Conservation (phyloP, 1,140 invertebrate genomes). For the Oryctes rhinoceros region DNA sequence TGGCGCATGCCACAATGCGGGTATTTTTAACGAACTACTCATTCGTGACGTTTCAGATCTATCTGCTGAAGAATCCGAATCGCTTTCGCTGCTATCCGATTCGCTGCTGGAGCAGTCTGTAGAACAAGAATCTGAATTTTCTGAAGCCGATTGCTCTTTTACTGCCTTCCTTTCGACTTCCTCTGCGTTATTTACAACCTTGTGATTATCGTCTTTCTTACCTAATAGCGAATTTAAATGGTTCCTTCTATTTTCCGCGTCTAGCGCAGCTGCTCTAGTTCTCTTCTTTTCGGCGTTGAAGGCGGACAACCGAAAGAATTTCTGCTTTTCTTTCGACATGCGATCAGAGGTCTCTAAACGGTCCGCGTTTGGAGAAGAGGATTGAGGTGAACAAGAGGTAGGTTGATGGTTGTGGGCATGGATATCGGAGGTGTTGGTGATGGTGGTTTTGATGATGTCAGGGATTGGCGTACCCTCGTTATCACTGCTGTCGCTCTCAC, state of each 20-base stretch:
- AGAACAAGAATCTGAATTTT: constrained; percentile 25
- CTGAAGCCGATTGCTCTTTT: constrained; percentile 26
- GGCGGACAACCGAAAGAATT: constrained; percentile 81
- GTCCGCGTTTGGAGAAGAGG: constrained; percentile 31
- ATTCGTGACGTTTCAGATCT: constrained; percentile 24
- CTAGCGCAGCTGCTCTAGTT: constrained; percentile 30
- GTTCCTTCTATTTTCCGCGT: constrained; percentile 17
- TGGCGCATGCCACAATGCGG: not conserved
- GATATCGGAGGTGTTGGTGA: constrained; percentile 43
- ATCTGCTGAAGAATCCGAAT: constrained; percentile 26
- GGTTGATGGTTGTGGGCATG: constrained; percentile 52
- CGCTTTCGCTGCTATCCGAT: constrained; percentile 17
- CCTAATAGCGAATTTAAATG: not conserved
- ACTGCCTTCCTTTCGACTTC: constrained; percentile 22
- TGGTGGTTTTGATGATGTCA: constrained; percentile 58
- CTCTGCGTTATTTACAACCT: not conserved
- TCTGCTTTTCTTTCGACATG: constrained; percentile 86
- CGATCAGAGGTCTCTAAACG: constrained; percentile 69
- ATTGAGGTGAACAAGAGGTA: constrained; percentile 51
- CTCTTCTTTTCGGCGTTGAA: constrained; percentile 69
- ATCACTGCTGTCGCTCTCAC: constrained; percentile 56
- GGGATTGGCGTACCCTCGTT: constrained; percentile 58
- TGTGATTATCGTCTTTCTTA: constrained; percentile 25
- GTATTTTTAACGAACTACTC: constrained; percentile 24
- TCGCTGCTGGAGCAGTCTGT: constrained; percentile 36